phyloP scores from a whole-genome alignment of 2,113 vertebrate genomes.

The Petroica traversi region DNA sequence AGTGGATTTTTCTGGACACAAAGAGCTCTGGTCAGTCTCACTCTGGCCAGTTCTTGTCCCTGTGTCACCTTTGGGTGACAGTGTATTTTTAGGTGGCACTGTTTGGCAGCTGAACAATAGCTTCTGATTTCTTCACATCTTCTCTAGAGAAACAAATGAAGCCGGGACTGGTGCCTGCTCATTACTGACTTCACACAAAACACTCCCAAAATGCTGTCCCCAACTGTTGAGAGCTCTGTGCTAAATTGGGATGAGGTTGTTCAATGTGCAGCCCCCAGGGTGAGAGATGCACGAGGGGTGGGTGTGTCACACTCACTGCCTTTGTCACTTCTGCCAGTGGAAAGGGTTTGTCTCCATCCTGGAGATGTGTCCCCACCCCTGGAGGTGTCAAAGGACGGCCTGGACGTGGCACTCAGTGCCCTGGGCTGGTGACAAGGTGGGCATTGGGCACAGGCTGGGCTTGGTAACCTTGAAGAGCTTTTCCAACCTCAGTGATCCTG shows the following conservation, averaged over 20 bases:
- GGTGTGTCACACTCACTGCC: not conserved
- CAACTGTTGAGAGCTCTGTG: accelerated
- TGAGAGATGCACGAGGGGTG: not conserved
- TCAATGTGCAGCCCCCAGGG: accelerated
- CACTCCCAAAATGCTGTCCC: not conserved
- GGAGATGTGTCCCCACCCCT: not conserved
- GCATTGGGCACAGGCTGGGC: not conserved
- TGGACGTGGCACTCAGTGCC: not conserved
- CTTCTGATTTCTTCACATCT: not conserved
- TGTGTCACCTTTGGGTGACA: not conserved
- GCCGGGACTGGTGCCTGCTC: not conserved
- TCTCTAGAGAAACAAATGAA: not conserved
- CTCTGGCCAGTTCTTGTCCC: not conserved
- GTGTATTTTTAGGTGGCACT: not conserved
- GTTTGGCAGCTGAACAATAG: not conserved
- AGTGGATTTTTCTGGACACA: not conserved
- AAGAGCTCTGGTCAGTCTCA: not conserved
- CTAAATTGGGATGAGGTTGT: not conserved
- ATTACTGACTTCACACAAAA: not conserved
- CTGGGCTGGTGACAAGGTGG: not conserved
- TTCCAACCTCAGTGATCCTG: not conserved
- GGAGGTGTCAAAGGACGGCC: not conserved
- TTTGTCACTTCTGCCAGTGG: not conserved
- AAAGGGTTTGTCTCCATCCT: not conserved
- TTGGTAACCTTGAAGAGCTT: not conserved